Evolutionary conservation across 2,113 vertebrate genomes (phyloP), one percentile per base, ranked within the genome.

Genomic region (Proteles cristata): DNA sequence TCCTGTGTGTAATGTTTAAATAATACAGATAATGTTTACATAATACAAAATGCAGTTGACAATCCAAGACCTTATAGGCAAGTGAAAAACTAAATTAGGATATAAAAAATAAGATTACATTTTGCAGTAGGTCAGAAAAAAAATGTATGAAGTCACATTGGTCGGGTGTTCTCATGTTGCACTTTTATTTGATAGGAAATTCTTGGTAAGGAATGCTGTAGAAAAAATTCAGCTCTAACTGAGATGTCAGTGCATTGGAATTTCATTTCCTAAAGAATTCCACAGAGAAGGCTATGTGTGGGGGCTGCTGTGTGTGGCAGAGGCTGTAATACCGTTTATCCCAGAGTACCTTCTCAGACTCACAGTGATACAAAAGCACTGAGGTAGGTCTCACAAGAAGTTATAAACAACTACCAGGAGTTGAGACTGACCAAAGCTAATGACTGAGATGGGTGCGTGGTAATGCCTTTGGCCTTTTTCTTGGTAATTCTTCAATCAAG

Each of bases 231-330:
- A 80, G 15, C n/a, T 90, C 12, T 84, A 50, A 69, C 4, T 45
- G 48, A 2, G 19, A 50, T 71, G 86, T 90, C 50, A 96, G 35
- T 26, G 31, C 86, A 80, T 5, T 91, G 74, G 23, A 73, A 93
- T 95, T 93, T 96, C 50, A 89, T 69, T 80, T 74, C 31, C 81
- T 96, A 81, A 69, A 90, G 19, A 71, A 77, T 17, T 19, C 55
- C 45, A 61, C 11, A 33, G 11, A 95, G 76, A 95, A 73, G 66
- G 11, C 50, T 53, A n/a, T 11, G 35, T 50, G 7, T 14, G 4
- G 71, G 8, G 35, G 33, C 43, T 9, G 14, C 55, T 71, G 0
- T 66, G 26, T 69, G 35, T 28, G 35, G 66, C 11, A n/a, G 15
- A 68, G 35, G 26, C 14, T 55, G 6, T 63, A 4, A 53, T 10